Evolutionary conservation across 2,797 vertebrate species (phyloP), one percentile per base, ranked within the genome.

Genomic region (Gila robusta): DNA sequence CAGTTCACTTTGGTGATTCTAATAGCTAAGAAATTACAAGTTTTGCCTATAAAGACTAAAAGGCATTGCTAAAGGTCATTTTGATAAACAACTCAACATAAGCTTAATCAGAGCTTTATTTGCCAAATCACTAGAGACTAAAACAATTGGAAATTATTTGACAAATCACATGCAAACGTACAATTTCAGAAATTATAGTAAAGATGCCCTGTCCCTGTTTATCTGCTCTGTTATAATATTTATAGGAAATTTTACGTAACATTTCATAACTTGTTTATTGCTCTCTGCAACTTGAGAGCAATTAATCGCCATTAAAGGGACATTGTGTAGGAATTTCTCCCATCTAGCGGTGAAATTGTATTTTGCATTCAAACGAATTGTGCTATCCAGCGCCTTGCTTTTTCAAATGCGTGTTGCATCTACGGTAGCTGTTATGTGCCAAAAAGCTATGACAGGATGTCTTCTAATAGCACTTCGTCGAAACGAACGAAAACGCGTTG

Each of bases 291-390:
- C 82, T 89, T 90, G 87, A 77, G 90, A 89, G 85, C 21, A 88
- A 90, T 92, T 93, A 94, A 95, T 92, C 92, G 91, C 90, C 87
- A 93, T 94, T 93, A n/a, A n/a, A n/a, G n/a, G n/a, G n/a, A n/a
- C n/a, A n/a, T n/a, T n/a, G n/a, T n/a, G n/a, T n/a, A n/a, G n/a
- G n/a, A n/a, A n/a, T n/a, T n/a, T n/a, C n/a, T n/a, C n/a, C n/a
- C n/a, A n/a, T n/a, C n/a, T n/a, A n/a, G n/a, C n/a, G n/a, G n/a
- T n/a, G n/a, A n/a, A n/a, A n/a, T n/a, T n/a, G n/a, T n/a, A n/a
- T n/a, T n/a, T n/a, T n/a, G n/a, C n/a, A n/a, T n/a, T n/a, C n/a
- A n/a, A n/a, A n/a, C n/a, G n/a, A n/a, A n/a, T n/a, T n/a, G n/a
- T n/a, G n/a, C n/a, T n/a, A n/a, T n/a, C n/a, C n/a, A n/a, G n/a